Conservation (phyloP, 2,888 invertebrate genomes). For the Hirtodrosophila confusa region DNA sequence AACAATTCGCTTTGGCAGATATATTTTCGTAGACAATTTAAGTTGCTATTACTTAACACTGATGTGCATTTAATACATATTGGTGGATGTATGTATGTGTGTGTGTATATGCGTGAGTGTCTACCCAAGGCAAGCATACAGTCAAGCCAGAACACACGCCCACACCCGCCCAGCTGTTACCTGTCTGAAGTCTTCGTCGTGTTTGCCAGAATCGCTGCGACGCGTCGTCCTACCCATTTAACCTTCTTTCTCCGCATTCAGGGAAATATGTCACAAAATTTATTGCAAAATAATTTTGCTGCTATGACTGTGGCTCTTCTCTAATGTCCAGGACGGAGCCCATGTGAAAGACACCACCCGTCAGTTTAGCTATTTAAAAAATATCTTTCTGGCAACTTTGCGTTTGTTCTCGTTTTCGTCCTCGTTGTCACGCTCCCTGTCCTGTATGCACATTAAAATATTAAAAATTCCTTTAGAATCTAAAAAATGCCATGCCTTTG, state of each 20-base stretch:
- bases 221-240: constrained; percentile 28
- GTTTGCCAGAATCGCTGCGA: constrained; percentile 34
- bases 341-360: constrained; percentile 38
- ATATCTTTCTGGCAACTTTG: constrained; percentile 31
- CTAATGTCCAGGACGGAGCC: constrained; percentile 47
- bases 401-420: constrained; percentile 29
- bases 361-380: constrained; percentile 52
- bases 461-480: constrained; percentile 78
- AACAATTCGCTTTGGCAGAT: constrained; percentile 44
- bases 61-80: constrained; percentile 74
- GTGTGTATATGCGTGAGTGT: constrained; percentile 16
- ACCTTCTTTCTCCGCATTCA: constrained; percentile 58
- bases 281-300: constrained; percentile 78
- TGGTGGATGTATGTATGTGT: constrained; percentile 9
- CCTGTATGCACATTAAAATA: constrained; percentile 69
- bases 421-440: constrained; percentile 34
- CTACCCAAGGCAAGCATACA: constrained; percentile 15
- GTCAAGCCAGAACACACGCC: constrained; percentile 25
- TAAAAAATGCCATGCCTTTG: constrained; percentile 42
- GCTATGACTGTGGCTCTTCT: constrained; percentile 28
- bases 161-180: constrained; percentile 66
- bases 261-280: constrained; percentile 79
- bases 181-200: constrained; percentile 57
- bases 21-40: constrained; percentile 65
- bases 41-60: constrained; percentile 61